These are phyloP conservation scores for Cecidostiba fungosa DNA, from an alignment of 2,888 invertebrate genomes.

Conservation along the genomic window DNA sequence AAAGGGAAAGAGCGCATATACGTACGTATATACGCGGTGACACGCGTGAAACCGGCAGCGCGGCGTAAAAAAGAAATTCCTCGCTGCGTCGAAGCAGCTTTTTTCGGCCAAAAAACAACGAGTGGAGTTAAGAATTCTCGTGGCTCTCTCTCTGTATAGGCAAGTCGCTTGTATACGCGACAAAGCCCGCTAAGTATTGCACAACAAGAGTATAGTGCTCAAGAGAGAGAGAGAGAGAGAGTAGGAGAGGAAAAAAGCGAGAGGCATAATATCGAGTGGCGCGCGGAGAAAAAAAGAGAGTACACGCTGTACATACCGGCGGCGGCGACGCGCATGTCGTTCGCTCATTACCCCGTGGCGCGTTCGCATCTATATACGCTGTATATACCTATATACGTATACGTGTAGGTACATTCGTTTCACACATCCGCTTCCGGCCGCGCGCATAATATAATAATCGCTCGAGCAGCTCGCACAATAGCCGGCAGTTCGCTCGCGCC, in stretches of 20 bases:
- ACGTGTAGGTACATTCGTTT: conserved; percentile 70
- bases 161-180: background rate
- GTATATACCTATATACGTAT: conserved; percentile 55
- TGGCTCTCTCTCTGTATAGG: background rate
- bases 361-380: conserved; percentile 59
- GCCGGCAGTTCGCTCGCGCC: conserved; percentile 67
- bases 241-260: background rate
- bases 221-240: background rate
- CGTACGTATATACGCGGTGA: background rate
- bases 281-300: conserved; percentile 11
- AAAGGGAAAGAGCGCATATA: background rate
- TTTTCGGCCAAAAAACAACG: conserved; percentile 31
- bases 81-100: conserved; percentile 34
- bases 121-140: conserved; percentile 51
- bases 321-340: conserved; percentile 59
- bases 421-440: conserved; percentile 79
- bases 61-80: conserved; percentile 56
- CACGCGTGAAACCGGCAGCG: conserved; percentile 53
- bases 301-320: background rate
- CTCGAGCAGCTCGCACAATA: conserved; percentile 72
- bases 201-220: background rate
- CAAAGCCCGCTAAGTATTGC: conserved; percentile 22
- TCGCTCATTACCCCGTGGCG: conserved; percentile 72
- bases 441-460: conserved; percentile 76
- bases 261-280: conserved; percentile 22